A percentile compares a stretch with the other conserved stretches of the same genome.
Conservation (phyloP, 2,113 vertebrate species). For the Mesembrinibis cayennensis region DNA sequence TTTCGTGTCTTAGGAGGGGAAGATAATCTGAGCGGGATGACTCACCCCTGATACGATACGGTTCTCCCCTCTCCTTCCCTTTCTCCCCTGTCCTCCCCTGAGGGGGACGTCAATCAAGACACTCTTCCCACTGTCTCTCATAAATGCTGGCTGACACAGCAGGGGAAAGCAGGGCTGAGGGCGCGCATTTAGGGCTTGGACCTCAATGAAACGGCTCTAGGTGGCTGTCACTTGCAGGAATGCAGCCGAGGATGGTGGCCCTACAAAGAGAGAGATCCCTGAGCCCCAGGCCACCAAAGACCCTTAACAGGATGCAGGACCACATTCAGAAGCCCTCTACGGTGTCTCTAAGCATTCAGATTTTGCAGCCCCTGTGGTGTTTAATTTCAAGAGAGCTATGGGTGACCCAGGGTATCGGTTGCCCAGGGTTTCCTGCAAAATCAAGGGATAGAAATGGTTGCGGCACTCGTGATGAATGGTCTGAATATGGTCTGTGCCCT, state of each 20-base stretch:
- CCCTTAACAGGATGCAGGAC: neutral
- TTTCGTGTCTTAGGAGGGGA: neutral
- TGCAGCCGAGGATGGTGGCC: neutral
- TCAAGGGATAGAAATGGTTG: neutral
- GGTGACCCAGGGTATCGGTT: neutral
- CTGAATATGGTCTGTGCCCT: constrained; percentile 27
- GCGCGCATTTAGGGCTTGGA: rapidly evolving
- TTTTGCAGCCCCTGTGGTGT: neutral
- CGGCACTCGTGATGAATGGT: neutral
- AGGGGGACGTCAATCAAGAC: neutral
- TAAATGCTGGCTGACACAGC: neutral
- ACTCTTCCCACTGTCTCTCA: neutral
- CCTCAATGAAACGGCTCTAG: neutral
- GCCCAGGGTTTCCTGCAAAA: neutral
- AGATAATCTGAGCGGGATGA: neutral
- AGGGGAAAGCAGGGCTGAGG: neutral
- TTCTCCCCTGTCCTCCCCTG: neutral
- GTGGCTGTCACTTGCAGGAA: neutral
- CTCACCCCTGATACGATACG: rapidly evolving
- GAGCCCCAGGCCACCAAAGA: neutral
- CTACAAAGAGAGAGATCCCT: neutral
- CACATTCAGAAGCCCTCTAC: neutral
- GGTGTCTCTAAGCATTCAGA: neutral
- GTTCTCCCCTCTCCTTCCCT: neutral
- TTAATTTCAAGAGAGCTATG: neutral